Conservation (phyloP, 2,797 vertebrate species). For the Enteromius anoplus region DNA sequence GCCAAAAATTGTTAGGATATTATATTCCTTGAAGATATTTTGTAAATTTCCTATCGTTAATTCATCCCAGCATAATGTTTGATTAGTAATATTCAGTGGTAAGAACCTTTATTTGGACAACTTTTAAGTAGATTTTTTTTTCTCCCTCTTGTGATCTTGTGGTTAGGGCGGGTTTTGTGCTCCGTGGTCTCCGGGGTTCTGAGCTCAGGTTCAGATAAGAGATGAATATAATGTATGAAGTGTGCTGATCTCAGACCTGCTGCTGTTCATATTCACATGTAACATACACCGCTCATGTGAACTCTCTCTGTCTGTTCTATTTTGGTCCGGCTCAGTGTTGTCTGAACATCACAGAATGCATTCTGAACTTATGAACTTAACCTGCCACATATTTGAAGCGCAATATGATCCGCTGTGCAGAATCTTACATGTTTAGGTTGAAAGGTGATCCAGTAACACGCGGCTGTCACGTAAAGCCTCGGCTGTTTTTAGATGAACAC, state of each 20-base stretch:
- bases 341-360: slow-evolving; percentile 1
- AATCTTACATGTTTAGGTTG: not conserved
- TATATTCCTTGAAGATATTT: too few species aligned
- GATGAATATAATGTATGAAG: not conserved
- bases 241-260: not conserved
- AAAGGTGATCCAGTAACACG: not conserved
- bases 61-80: too few species aligned
- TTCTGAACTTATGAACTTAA: slow-evolving; percentile 6
- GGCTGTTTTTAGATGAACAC: not conserved
- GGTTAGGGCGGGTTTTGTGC: too few species aligned
- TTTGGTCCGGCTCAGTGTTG: not conserved
- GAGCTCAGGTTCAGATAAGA: not conserved
- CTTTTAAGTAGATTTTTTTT: too few species aligned
- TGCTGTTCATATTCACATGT: not conserved
- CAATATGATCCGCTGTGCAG: not conserved
- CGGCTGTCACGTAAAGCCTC: not conserved
- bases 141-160: too few species aligned
- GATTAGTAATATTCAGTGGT: too few species aligned
- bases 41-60: too few species aligned
- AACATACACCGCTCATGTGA: not conserved
- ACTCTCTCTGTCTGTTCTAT: not conserved
- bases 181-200: not conserved
- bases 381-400: not conserved
- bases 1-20: too few species aligned
- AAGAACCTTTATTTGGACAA: too few species aligned